phyloP scores from a whole-genome alignment of 2,888 invertebrate species.

The Crioceris asparagi region DNA sequence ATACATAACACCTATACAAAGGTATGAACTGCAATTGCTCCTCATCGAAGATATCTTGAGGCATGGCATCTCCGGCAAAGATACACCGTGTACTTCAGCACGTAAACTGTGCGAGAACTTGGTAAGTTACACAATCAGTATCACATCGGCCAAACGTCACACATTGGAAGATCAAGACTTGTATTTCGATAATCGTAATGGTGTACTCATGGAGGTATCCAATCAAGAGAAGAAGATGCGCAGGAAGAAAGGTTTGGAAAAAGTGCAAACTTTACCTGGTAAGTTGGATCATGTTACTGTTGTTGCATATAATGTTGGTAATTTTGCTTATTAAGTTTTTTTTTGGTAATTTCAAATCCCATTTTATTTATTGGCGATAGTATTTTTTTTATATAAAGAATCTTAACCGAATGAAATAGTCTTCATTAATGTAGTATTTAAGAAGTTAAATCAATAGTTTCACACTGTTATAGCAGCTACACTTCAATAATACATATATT shows the following conservation, averaged over 20 bases:
- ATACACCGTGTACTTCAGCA: slow-evolving; percentile 51
- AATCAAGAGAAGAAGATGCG: slow-evolving; percentile 55
- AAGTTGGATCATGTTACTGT: slow-evolving; percentile 84
- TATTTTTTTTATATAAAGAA: too few species aligned
- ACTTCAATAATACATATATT: too few species aligned
- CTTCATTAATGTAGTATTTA: too few species aligned
- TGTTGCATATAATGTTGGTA: slow-evolving; percentile 66
- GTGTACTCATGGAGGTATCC: slow-evolving; percentile 47
- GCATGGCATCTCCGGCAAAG: slow-evolving; percentile 42
- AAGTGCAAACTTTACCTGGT: slow-evolving; percentile 62
- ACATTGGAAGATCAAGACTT: slow-evolving; percentile 73
- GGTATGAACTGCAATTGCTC: slow-evolving; percentile 63
- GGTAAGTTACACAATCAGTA: slow-evolving; percentile 65
- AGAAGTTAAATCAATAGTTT: too few species aligned
- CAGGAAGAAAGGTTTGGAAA: slow-evolving; percentile 59
- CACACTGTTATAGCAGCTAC: too few species aligned
- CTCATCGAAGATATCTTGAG: slow-evolving; percentile 65
- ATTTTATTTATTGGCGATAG: too few species aligned
- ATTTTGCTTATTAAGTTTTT: slow-evolving; percentile 14
- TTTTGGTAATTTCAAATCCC: too few species aligned
- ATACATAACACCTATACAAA: slow-evolving; percentile 52
- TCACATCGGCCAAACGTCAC: slow-evolving; percentile 72
- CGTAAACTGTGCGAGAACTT: slow-evolving; percentile 59
- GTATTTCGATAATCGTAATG: slow-evolving; percentile 51
- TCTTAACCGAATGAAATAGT: too few species aligned